phyloP scores from a whole-genome alignment of 2,888 invertebrate genomes.

The Drosophila helvetica region DNA sequence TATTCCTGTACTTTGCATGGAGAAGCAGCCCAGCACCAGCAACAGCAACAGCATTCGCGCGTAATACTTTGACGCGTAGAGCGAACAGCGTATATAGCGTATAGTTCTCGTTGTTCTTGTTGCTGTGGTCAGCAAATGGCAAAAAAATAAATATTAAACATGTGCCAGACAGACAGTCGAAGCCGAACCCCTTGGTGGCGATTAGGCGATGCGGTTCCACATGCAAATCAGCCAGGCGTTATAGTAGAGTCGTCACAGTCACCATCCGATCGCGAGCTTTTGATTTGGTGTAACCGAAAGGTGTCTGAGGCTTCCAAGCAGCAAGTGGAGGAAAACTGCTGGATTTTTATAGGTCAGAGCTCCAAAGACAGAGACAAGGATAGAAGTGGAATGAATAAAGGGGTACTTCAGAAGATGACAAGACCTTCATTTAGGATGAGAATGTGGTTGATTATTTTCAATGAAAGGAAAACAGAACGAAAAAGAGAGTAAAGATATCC shows the following conservation, averaged over 20 bases:
- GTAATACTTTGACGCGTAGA: conserved; percentile 10
- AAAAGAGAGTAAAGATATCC: too few species aligned
- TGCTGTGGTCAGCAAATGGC: conserved; percentile 76
- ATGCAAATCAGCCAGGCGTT: conserved; percentile 56
- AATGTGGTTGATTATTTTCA: background rate
- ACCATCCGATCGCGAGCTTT: conserved; percentile 15
- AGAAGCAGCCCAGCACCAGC: background rate
- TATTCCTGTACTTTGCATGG: conserved; percentile 19
- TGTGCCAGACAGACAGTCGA: conserved; percentile 22
- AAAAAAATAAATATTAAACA: conserved; percentile 80
- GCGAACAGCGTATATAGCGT: background rate
- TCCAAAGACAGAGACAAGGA: background rate
- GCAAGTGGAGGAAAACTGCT: conserved; percentile 15
- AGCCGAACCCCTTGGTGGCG: conserved; percentile 3
- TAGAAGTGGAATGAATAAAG: background rate
- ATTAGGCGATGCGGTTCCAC: conserved; percentile 22
- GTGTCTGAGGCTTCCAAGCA: conserved; percentile 10
- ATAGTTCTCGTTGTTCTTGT: conserved; percentile 49
- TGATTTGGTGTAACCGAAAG: conserved; percentile 5
- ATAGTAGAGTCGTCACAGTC: conserved; percentile 6
- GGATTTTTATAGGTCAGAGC: conserved; percentile 33
- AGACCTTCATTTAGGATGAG: background rate
- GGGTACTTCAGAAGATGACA: background rate
- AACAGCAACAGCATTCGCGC: background rate
- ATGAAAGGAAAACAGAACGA: background rate